phyloP scores from a whole-genome alignment of 1,140 invertebrate species.

The Himalopsyche phryganea region DNA sequence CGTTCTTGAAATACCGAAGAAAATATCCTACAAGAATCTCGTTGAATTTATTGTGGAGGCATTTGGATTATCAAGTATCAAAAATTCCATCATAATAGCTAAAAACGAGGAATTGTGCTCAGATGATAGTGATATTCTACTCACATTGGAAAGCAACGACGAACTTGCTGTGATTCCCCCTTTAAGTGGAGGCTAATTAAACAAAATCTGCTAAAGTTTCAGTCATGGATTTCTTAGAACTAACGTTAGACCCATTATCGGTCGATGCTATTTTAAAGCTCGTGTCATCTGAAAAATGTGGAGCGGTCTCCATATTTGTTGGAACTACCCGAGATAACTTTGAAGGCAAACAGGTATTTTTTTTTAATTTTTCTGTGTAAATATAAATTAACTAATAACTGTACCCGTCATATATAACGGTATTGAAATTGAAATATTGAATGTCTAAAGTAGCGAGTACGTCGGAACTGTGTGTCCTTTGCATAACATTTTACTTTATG shows the following conservation, averaged over 20 bases:
- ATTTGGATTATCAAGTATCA: constrained; percentile 67
- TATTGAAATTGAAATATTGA: no score
- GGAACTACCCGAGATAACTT: constrained; percentile 91
- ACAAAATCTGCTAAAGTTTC: constrained; percentile 15
- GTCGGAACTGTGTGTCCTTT: no score
- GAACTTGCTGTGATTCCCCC: constrained; percentile 84
- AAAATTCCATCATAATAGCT: constrained; percentile 70
- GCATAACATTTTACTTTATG: no score
- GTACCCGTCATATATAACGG: no score
- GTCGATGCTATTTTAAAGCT: constrained; percentile 64
- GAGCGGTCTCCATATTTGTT: constrained; percentile 85
- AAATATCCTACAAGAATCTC: constrained; percentile 55
- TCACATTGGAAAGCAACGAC: constrained; percentile 63
- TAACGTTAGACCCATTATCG: constrained; percentile 66
- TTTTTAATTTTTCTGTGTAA: no score
- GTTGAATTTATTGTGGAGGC: constrained; percentile 55
- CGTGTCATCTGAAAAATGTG: constrained; percentile 72
- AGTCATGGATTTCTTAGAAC: constrained; percentile 63
- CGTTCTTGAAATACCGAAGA: constrained; percentile 48
- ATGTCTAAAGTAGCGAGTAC: no score
- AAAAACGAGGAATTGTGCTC: constrained; percentile 74
- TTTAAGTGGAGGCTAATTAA: constrained; percentile 72
- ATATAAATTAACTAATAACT: no score
- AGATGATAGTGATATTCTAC: constrained; percentile 46
- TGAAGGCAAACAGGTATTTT: constrained; percentile 72